Base-by-base conservation (phyloP, 2,113 vertebrate genomes). In the Lynx canadensis region DNA sequence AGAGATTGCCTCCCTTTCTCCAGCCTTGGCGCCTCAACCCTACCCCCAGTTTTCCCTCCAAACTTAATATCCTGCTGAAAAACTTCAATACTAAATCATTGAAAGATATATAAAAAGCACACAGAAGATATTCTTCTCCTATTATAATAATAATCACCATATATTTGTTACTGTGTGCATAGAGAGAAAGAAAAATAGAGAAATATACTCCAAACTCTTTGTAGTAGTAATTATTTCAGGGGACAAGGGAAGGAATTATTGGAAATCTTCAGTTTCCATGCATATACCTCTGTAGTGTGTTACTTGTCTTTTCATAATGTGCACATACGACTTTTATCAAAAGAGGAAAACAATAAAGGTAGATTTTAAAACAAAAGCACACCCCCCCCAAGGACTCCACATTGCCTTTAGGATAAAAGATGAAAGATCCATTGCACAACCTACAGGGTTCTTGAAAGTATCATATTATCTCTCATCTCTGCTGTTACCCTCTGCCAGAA, bases 111-210 rank as follows among this genome's bases (percentile, higher is more conserved):
- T 15, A 45, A 27, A 48, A 66, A 33, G 27, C 41, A 65, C 36
- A 69, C 14, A 69, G 6, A 83, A 52, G 55, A 85, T 33, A 60
- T 48, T 85, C 9, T 15, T 89, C 41, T 86, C n/a, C 18, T 78
- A 38, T 84, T 69, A 52, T 71, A 81, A 41, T 36, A 85, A 57
- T 79, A 74, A 80, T 73, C n/a, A 65, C 6, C 23, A 57, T 82
- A 7, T 23, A 66, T 68, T 68, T 84, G 13, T 78, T 89, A 78
- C 5, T 60, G 38, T 83, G 31, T 93, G 38, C 69, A 66, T 50
- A 84, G 69, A 84, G 89, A 69, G 73, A 84, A 89, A 76, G 81
- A 86, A 71, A 86, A 50, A n/a, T n/a, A 80, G 73, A 95, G 21
- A 48, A 48, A 89, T 78, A 71, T 29, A 74, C 48, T 48, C 60